Conservation (phyloP, 2,888 invertebrate species). For the Entomobrya proxima region DNA sequence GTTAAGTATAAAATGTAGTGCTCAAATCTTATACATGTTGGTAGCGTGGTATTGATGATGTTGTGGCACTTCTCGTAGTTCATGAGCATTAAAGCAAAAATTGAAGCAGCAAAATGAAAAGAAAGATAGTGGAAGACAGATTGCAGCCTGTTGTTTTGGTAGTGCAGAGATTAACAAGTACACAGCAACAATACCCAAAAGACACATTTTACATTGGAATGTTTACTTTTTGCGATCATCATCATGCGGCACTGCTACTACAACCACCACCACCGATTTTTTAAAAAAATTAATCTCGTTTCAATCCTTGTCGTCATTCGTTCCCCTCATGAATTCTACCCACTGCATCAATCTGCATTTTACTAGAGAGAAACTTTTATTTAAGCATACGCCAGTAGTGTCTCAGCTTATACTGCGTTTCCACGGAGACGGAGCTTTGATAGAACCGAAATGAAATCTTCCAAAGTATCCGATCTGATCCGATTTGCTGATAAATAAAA, state of each 20-base stretch:
- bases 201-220: slow-evolving; percentile 38
- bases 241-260: not conserved
- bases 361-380: not conserved
- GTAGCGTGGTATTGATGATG: not conserved
- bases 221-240: slow-evolving; percentile 22
- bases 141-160: slow-evolving; percentile 44
- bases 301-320: not conserved
- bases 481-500: not conserved
- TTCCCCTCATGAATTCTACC: not conserved
- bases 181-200: slow-evolving; percentile 42
- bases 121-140: slow-evolving; percentile 53
- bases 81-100: slow-evolving; percentile 4
- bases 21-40: slow-evolving; percentile 8
- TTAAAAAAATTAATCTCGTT: slow-evolving; percentile 1
- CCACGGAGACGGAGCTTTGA: not conserved
- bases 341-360: slow-evolving; percentile 8
- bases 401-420: not conserved
- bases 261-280: not conserved
- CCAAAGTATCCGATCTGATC: slow-evolving; percentile 4
- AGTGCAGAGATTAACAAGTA: slow-evolving; percentile 29
- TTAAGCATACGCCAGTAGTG: not conserved
- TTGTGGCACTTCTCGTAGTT: not conserved
- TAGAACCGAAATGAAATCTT: not conserved
- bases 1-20: no score
- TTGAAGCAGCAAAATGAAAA: slow-evolving; percentile 18